Conservation (phyloP, 2,888 invertebrate species). For the Amitus sp. region DNA sequence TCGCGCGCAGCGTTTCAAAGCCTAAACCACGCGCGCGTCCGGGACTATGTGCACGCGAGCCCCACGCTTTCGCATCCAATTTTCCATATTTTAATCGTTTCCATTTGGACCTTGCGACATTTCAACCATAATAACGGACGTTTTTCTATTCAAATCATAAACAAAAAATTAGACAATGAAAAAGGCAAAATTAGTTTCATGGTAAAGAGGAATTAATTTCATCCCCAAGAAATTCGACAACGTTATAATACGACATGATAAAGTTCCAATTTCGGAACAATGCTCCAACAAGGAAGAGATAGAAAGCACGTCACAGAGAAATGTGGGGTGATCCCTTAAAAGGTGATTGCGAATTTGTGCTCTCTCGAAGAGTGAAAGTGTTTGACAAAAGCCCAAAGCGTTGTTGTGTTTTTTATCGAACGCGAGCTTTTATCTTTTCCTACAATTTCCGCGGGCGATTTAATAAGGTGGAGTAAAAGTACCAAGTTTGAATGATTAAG, state of each 20-base stretch:
- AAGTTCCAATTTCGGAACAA: conserved; percentile 11
- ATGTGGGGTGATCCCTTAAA: conserved; percentile 22
- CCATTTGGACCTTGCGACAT: too few relatives aligned
- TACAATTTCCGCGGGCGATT: too few relatives aligned
- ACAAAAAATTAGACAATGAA: too few relatives aligned
- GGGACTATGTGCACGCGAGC: conserved; percentile 13
- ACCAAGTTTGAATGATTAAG: too few relatives aligned
- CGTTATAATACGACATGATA: background rate
- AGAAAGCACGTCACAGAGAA: conserved; percentile 14
- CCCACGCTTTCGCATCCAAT: too few relatives aligned
- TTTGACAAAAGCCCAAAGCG: conserved; percentile 8
- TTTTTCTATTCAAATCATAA: too few relatives aligned
- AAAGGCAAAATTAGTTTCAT: too few relatives aligned
- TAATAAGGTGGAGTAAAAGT: too few relatives aligned
- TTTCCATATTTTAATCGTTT: too few relatives aligned
- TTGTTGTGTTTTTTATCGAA: background rate
- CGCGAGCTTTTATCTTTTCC: too few relatives aligned
- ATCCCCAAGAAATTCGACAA: background rate
- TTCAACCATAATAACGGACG: too few relatives aligned
- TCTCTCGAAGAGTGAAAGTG: conserved; percentile 20
- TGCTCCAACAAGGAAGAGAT: conserved; percentile 11
- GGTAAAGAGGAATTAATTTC: too few relatives aligned
- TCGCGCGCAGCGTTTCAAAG: conserved; percentile 35
- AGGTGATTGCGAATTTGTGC: conserved; percentile 25
- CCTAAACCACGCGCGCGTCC: conserved; percentile 16